phyloP scores from a whole-genome alignment of 2,113 vertebrate genomes.

The Pseudopodoces humilis region DNA sequence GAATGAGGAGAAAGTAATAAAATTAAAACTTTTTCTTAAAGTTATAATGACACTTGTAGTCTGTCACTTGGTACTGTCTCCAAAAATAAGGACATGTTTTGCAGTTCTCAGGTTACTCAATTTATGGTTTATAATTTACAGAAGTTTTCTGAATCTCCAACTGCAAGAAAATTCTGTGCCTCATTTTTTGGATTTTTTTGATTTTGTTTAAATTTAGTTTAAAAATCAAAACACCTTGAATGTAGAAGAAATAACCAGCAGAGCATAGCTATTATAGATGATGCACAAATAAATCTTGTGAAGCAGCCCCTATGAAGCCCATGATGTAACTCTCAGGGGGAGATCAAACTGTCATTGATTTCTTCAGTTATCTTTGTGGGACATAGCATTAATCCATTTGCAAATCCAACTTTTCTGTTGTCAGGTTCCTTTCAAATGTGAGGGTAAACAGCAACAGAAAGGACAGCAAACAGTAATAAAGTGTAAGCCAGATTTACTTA shows the following conservation, averaged over 20 bases:
- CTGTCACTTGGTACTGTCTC: background rate
- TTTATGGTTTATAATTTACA: slow-evolving; percentile 4
- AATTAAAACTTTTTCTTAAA: background rate
- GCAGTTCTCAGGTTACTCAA: background rate
- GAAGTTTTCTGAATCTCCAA: background rate
- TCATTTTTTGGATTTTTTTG: background rate
- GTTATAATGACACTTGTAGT: background rate
- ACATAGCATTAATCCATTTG: slow-evolving; percentile 23
- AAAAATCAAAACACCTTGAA: background rate
- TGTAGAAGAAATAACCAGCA: background rate
- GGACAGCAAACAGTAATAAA: slow-evolving; percentile 17
- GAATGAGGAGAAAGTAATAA: slow-evolving; percentile 10
- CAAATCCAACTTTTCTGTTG: slow-evolving; percentile 1
- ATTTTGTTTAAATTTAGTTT: background rate
- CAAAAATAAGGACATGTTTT: background rate
- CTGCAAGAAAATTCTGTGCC: background rate
- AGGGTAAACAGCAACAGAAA: slow-evolving; percentile 36
- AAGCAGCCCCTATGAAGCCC: background rate
- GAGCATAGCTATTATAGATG: background rate
- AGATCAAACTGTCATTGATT: background rate
- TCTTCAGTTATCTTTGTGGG: slow-evolving; percentile 29
- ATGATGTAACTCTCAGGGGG: background rate
- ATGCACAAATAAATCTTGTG: background rate
- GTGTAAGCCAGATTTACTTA: slow-evolving; percentile 11
- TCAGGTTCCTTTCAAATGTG: slow-evolving; percentile 6